Percentiles rank a stretch among this genome's conserved stretches.
Evolutionary conservation across 1,140 invertebrate genomes (phyloP).

Genomic region (Lepidurus packardi): DNA sequence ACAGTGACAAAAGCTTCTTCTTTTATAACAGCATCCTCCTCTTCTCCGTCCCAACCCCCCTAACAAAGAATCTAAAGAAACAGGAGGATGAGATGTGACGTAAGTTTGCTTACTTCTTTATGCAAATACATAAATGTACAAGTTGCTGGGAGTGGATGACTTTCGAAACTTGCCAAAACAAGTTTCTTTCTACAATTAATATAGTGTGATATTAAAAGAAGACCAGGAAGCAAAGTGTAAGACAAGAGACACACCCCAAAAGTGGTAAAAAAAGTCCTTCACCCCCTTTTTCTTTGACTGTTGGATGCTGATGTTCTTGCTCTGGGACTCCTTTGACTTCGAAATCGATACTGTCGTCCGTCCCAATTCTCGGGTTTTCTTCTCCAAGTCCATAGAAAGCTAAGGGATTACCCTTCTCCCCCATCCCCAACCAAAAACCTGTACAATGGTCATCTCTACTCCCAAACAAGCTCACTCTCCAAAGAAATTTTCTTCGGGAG

Average conservation of each 20-base stretch:
- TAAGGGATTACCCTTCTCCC: background rate
- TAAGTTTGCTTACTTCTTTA: too few relatives aligned
- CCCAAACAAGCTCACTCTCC: background rate
- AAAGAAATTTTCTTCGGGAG: background rate
- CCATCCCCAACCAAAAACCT: background rate
- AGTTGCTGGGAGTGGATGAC: too few relatives aligned
- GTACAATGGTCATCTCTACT: background rate
- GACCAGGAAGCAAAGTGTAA: background rate
- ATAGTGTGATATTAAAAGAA: background rate
- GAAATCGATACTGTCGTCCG: conserved; percentile 16
- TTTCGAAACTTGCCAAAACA: too few relatives aligned
- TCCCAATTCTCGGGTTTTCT: conserved; percentile 6
- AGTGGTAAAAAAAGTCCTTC: background rate
- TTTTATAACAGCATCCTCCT: background rate
- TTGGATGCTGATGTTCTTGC: conserved; percentile 13
- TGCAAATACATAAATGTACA: too few relatives aligned
- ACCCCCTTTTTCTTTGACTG: background rate
- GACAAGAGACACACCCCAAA: background rate
- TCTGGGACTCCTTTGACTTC: conserved; percentile 9
- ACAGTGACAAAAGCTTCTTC: background rate
- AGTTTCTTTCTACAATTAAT: too few relatives aligned
- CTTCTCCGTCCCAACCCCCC: background rate
- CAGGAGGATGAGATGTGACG: too few relatives aligned
- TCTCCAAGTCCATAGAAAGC: conserved; percentile 14
- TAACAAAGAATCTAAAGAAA: too few relatives aligned